These are phyloP conservation scores for Eriocheir sinensis DNA, from an alignment of 1,140 invertebrate genomes.

Conservation along the genomic window DNA sequence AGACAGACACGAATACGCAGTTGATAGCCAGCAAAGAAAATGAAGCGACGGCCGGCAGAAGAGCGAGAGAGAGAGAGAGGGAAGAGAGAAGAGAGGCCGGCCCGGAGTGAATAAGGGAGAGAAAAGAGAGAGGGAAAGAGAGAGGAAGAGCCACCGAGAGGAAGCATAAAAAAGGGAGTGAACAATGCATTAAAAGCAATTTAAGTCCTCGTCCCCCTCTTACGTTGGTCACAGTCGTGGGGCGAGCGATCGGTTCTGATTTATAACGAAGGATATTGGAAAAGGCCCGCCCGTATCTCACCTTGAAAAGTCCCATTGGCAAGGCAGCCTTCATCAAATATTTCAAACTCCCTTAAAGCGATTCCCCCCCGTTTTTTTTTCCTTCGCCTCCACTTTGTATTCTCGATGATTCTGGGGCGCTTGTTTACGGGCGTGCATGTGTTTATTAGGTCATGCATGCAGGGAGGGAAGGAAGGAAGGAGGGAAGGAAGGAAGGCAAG, in stretches of 20 bases:
- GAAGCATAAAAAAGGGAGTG: constrained; percentile 24
- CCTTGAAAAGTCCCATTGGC: constrained; percentile 58
- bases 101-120: too few relatives aligned
- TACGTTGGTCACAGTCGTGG: constrained; percentile 53
- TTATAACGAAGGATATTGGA: constrained; percentile 63
- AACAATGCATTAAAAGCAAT: constrained; percentile 55
- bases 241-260: constrained; percentile 60
- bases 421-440: background rate
- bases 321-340: constrained; percentile 64
- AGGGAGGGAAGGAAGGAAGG: background rate
- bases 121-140: background rate
- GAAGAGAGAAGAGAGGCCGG: background rate
- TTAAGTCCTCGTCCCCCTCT: constrained; percentile 51
- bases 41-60: too few relatives aligned
- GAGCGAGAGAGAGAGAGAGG: constrained; percentile 11
- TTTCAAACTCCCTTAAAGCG: constrained; percentile 53
- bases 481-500: too few relatives aligned
- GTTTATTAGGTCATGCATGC: constrained; percentile 5
- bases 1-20: too few relatives aligned
- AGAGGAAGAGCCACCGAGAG: background rate
- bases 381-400: constrained; percentile 30
- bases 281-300: constrained; percentile 57
- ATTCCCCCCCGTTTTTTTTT: constrained; percentile 23
- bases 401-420: background rate
- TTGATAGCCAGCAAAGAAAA: too few relatives aligned